Evolutionary conservation across 1,140 invertebrate genomes (phyloP), one percentile per base, ranked within the genome.

Genomic region (Bombus difficillimus): DNA sequence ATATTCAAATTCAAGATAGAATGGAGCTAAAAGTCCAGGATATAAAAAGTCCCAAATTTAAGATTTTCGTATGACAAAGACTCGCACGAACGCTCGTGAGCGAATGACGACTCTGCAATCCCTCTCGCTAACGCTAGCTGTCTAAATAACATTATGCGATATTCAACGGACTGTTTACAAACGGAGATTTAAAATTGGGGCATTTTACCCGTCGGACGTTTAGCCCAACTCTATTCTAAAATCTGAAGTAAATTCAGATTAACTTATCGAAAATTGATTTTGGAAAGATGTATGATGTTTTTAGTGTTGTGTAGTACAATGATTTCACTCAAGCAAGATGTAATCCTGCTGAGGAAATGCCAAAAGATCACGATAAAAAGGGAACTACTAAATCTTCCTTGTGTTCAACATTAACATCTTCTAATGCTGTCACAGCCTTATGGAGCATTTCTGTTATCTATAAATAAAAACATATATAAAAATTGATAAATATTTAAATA

Each of bases 371-470:
- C 90, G 94, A 94, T 69, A 95, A 95, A 95, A 98, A 98, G 12
- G 97, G 97, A 32, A 98, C 97, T 62, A 98, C 97, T 88, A 98
- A 94, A 92, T 98, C 97, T 93, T 98, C 97, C 93, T 97, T 97
- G 91, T 98, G 97, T 91, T 97, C 97, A 79, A 98, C 97, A 93
- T 97, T 96, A 8, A 98, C 95, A 79, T 97, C 96, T 62, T 96
- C 96, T 83, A 97, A 95, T 34, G 97, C 97, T n/a, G 95, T 94
- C 3, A 96, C 95, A n/a, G 97, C 97, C 92, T 96, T 96, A 85
- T 96, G 96, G 34, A 97, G 95, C 72, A 96, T 95, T 88, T 95
- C 95, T 74, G 94, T 96, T 92, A 98, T 97, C 97, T 97, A 94
- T 71, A 92, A 94, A 84, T 79, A 81, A 73, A 72, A 71, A 75